These are phyloP conservation scores for Peromyscus nudipes DNA, from an alignment of 2,797 vertebrate species.

Conservation along the genomic window DNA sequence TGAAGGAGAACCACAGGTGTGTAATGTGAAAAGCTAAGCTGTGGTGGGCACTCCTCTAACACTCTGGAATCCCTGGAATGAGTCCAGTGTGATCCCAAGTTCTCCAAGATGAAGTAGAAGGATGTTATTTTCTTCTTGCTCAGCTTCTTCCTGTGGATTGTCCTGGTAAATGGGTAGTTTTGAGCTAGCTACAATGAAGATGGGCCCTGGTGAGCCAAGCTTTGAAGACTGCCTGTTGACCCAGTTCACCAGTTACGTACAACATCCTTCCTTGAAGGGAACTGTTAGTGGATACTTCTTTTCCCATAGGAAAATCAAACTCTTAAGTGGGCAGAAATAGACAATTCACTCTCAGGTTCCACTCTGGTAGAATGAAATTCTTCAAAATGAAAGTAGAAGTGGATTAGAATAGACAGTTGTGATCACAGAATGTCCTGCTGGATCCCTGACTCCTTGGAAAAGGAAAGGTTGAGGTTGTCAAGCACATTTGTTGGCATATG, in stretches of 20 bases:
- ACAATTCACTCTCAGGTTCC: neutral
- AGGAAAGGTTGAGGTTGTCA: neutral
- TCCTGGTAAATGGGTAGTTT: neutral
- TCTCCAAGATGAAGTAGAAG: neutral
- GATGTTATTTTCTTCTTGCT: neutral
- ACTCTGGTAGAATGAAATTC: neutral
- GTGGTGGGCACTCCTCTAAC: neutral
- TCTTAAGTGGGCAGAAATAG: neutral
- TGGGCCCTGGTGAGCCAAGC: neutral
- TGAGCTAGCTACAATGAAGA: neutral
- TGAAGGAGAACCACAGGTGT: neutral
- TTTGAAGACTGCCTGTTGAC: neutral
- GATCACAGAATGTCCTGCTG: accelerated
- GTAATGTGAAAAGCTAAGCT: neutral
- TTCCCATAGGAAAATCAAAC: neutral
- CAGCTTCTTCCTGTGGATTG: neutral
- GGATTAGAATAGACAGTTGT: neutral
- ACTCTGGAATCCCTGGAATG: neutral
- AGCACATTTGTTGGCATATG: neutral
- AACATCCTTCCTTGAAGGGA: neutral
- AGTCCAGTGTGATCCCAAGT: accelerated
- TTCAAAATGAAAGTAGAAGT: neutral
- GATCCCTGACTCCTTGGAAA: neutral
- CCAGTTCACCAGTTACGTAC: neutral
- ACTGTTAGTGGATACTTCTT: neutral